Evolutionary conservation across 2,797 vertebrate species (phyloP), one percentile per base, ranked within the genome.

Genomic region (Aplochiton taeniatus): DNA sequence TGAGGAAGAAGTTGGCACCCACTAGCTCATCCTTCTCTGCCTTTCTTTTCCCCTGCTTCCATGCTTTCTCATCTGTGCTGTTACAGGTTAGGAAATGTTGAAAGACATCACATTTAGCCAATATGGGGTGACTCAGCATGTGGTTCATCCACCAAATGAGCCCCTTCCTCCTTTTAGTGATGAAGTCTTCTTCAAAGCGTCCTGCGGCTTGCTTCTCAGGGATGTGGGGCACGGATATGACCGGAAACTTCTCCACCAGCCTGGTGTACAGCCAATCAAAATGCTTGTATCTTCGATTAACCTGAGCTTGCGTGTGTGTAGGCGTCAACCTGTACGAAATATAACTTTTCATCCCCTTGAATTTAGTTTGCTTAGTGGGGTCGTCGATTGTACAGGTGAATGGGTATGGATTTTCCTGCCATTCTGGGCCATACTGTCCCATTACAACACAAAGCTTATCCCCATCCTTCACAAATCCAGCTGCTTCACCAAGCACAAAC

Each of bases 321-420:
- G 97, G 93, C 4, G 96, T 95, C 86, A 99, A 87, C 83, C 96
- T 98, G 76, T 99, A 99, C 11, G 97, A 94, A 0, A 99, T 98
- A 83, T 98, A 99, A 71, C 97, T 99, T 74, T 99, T 99, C 96
- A 99, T 99, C 50, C 98, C 98, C 75, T 99, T 99, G 87, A 99
- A 99, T 84, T 99, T 99, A 58, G 96, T 99, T 90, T 96, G 96
- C 74, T 99, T 99, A 31, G 97, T 99, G 61, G 98, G 97, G 81
- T 99, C 96, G 12, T 98, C 96, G 0, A 98, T 97, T 10, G 94
- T 91, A 73, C 97, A 99, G 47, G 84, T 68, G 79, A 98, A 99
- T 0, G 96, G 96, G 72, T 98, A 98, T 0, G 97, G 98, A 79
- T 99, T 98, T 84, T 97, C 96, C 78, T 98, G 96, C 98, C 98